These are phyloP conservation scores for Calephelis virginiensis DNA, from an alignment of 1,140 invertebrate species.

Conservation along the genomic window DNA sequence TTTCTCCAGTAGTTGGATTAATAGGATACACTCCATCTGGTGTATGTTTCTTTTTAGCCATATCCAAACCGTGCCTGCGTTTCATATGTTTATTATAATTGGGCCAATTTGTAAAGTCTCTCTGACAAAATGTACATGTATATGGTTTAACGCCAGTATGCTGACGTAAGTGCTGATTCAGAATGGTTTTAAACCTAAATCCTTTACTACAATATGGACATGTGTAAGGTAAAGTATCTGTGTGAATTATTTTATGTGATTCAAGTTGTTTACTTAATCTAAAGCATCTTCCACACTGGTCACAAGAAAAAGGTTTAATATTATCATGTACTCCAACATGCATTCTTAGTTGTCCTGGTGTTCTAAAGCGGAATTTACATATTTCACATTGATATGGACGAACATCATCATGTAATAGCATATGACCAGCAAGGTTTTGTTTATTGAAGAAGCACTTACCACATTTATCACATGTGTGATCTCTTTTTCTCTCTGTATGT, in stretches of 20 bases:
- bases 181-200: conserved; percentile 84
- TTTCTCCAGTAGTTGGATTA: conserved; percentile 53
- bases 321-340: conserved; percentile 83
- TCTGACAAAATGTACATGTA: conserved; percentile 79
- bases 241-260: conserved; percentile 82
- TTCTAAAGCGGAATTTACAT: conserved; percentile 56
- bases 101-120: conserved; percentile 87
- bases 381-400: conserved; percentile 56
- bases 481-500: conserved; percentile 54
- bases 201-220: conserved; percentile 86
- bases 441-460: conserved; percentile 60
- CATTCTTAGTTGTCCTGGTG: conserved; percentile 58
- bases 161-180: conserved; percentile 83
- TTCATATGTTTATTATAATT: conserved; percentile 89
- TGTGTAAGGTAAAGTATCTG: conserved; percentile 89
- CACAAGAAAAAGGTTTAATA: conserved; percentile 86
- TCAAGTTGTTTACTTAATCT: conserved; percentile 71
- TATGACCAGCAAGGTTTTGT: conserved; percentile 51
- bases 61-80: conserved; percentile 79
- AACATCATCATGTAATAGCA: conserved; percentile 52
- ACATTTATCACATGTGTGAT: conserved; percentile 62
- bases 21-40: conserved; percentile 57
- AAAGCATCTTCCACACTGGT: conserved; percentile 86
- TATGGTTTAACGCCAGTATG: conserved; percentile 82
- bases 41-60: conserved; percentile 57